Base-by-base conservation (phyloP, 1,140 invertebrate genomes). In the Atta cephalotes region DNA sequence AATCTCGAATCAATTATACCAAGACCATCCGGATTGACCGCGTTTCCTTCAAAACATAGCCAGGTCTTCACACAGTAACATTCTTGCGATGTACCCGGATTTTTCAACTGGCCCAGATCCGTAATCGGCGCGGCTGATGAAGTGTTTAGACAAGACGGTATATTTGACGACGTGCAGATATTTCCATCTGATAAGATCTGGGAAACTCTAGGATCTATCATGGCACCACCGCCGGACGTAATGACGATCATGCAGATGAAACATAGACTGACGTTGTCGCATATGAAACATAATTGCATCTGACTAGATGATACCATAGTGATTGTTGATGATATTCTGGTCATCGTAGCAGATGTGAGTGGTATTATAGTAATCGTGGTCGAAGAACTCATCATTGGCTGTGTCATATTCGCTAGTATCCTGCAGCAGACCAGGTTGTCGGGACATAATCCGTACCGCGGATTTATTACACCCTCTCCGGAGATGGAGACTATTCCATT, bases 1-100 rank as follows among this genome's bases (percentile, higher is more conserved):
- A 95, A 94, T 77, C 94, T 91, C 10, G 94, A 91, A 71, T 95
- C 95, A 16, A 93, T 92, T 3, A 91, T 89, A 3, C 92, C 93
- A 3, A 85, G 28, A 3, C 86, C 89, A 18, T 94, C 93, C 1
- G 87, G 14, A 0, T 25, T 86, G 1, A 95, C 87, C 0, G 89
- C 82, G 51, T 93, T 89, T 1, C 87, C 92, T 0, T 79, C 87
- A 0, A 87, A 6, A 28, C 95, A 95, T 0, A 86, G 35, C 88
- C 87, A 92, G 6, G 71, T 81, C 18, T 92, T 91, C 0, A 93
- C 87, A 39, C 95, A 95, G 16, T 87, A 87, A 79, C 95, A 95
- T 2, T 91, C 94, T 14, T 93, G 88, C 1, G 85, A 0, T 3
- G 94, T 95, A 0, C 63, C 81, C 5, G 89, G 16, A 51, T 88